Conservation (phyloP, 2,888 invertebrate genomes). For the Drosophila greeni region DNA sequence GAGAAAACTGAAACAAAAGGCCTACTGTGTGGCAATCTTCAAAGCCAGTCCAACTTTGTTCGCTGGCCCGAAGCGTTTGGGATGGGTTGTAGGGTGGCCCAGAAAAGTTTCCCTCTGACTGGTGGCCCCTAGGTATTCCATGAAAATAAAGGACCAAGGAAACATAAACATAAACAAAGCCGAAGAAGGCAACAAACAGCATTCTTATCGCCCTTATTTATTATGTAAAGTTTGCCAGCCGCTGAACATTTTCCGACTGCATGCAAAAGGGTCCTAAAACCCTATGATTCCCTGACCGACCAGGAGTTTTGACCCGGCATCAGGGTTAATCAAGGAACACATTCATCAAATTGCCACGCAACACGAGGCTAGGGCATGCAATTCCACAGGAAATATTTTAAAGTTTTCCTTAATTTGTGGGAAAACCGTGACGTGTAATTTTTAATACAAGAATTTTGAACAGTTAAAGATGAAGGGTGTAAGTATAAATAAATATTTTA, state of each 20-base stretch:
- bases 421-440: neutral
- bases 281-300: slow-evolving; percentile 1
- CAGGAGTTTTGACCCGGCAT: slow-evolving; percentile 14
- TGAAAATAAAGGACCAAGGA: slow-evolving; percentile 31
- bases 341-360: slow-evolving; percentile 71
- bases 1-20: slow-evolving; percentile 17
- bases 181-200: slow-evolving; percentile 28
- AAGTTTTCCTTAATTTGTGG: slow-evolving; percentile 1
- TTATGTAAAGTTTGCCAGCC: slow-evolving; percentile 60
- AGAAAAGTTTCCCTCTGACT: slow-evolving; percentile 48
- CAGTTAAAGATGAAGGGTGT: neutral
- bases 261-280: slow-evolving; percentile 40
- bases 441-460: neutral
- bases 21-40: slow-evolving; percentile 21
- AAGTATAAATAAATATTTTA: neutral
- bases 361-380: slow-evolving; percentile 46
- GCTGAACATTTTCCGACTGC: slow-evolving; percentile 57
- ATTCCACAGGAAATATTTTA: slow-evolving; percentile 11
- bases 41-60: slow-evolving; percentile 13
- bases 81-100: neutral
- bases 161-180: slow-evolving; percentile 39
- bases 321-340: slow-evolving; percentile 63
- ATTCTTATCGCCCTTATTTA: slow-evolving; percentile 63
- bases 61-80: slow-evolving; percentile 22
- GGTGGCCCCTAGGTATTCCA: slow-evolving; percentile 24